These are phyloP conservation scores for Sciurus carolinensis DNA, from an alignment of 2,797 vertebrate genomes.

Conservation along the genomic window DNA sequence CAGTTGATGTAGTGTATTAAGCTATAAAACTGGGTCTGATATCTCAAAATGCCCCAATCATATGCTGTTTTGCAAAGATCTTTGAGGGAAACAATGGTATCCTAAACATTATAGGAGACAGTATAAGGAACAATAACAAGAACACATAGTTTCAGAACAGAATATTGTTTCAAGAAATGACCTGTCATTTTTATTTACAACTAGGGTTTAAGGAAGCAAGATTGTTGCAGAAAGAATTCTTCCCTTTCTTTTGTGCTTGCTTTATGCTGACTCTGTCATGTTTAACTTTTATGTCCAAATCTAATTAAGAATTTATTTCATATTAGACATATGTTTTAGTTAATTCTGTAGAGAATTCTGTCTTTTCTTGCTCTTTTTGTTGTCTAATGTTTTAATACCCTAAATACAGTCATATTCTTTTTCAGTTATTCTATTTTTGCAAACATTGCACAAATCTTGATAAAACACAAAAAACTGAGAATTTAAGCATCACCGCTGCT, in stretches of 20 bases:
- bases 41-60: not conserved
- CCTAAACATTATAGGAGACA: not conserved
- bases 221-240: not conserved
- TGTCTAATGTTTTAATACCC: not conserved
- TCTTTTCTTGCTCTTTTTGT: not conserved
- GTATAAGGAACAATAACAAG: not conserved
- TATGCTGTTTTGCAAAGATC: not conserved
- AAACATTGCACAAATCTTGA: not conserved
- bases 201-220: not conserved
- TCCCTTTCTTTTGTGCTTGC: not conserved
- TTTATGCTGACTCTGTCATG: not conserved
- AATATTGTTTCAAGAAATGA: not conserved
- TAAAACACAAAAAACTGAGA: not conserved
- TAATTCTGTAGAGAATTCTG: not conserved
- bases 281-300: not conserved
- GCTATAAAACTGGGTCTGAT: not conserved
- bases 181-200: not conserved
- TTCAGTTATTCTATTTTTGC: not conserved
- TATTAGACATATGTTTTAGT: not conserved
- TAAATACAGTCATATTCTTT: not conserved
- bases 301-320: not conserved
- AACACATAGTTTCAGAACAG: not conserved
- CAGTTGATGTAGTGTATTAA: not conserved
- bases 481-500: not conserved
- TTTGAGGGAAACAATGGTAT: not conserved